phyloP scores from a whole-genome alignment of 2,113 vertebrate genomes.

The Scalopus aquaticus region DNA sequence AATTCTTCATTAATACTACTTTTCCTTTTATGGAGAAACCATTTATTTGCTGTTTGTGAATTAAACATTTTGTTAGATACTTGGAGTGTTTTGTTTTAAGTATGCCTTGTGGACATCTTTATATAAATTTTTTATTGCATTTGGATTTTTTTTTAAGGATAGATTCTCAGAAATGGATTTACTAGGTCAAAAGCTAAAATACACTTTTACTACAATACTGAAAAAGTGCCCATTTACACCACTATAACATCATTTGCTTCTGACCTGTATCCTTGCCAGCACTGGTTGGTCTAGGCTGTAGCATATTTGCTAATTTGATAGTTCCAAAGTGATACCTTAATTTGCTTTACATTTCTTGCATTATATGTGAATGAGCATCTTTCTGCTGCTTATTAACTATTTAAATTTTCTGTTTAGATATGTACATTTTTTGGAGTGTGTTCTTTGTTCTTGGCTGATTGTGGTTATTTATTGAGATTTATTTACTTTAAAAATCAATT shows the following conservation, averaged over 20 bases:
- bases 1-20: slow-evolving; percentile 27
- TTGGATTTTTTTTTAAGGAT: neutral
- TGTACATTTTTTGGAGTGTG: neutral
- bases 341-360: neutral
- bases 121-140: neutral
- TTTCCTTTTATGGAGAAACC: neutral
- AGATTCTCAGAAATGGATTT: slow-evolving; percentile 37
- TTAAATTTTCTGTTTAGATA: neutral
- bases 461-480: too few relatives aligned
- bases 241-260: neutral
- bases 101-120: neutral
- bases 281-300: neutral
- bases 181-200: neutral
- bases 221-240: neutral
- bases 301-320: slow-evolving; percentile 23
- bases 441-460: neutral
- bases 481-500: neutral
- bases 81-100: neutral
- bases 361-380: slow-evolving; percentile 2
- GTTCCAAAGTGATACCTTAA: neutral
- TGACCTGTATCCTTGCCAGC: neutral
- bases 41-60: neutral
- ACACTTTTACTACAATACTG: slow-evolving; percentile 26
- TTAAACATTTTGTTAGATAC: neutral
- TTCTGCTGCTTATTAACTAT: neutral